Evolutionary conservation across 2,888 invertebrate species (phyloP), one percentile per base, ranked within the genome.

Genomic region (Himalopsyche japonica): DNA sequence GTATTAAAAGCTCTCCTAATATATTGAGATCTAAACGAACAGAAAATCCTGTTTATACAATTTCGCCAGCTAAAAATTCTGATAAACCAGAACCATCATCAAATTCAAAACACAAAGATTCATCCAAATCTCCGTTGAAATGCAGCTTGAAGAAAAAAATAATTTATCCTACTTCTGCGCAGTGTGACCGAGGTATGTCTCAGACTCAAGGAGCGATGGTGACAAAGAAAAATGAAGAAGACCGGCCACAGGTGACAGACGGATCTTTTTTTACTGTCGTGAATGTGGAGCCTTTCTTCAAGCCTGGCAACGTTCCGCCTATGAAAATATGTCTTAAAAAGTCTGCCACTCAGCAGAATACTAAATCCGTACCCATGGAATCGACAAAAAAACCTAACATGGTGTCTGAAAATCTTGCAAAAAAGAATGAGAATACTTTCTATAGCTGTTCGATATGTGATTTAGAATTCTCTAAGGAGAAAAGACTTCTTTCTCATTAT

Each of bases 391-490:
- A 43, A 64, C 10, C 6, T 18, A 20, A 32, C 57, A 32, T 32
- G 48, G 37, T 43, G 77, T 24, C 49, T 6, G 34, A 78, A n/a
- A 88, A 85, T 24, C 47, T 27, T n/a, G 7, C 47, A 37, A 79
- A 83, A 37, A 30, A 27, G 18, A 48, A 20, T 34, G 64, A 79
- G 8, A 15, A 81, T 48, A 89, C 88, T 0, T 89, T 88, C 79
- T 92, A 92, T 87, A 81, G 89, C 0, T 92, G 92, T 88, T 91
- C 91, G 84, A 90, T 92, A 89, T 92, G 92, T 82, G 88, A 89
- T 79, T 90, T 91, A 76, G 87, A 82, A 12, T 92, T 92, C 87
- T 88, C 90, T 1, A 89, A 92, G 32, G 92, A 92, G 87, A 92
- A 92, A 88, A 92, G 92, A 87, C 87, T 92, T 30, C 86, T 91